Base-by-base conservation (phyloP, 1,140 invertebrate species). In the Ptiloglossa arizonensis region DNA sequence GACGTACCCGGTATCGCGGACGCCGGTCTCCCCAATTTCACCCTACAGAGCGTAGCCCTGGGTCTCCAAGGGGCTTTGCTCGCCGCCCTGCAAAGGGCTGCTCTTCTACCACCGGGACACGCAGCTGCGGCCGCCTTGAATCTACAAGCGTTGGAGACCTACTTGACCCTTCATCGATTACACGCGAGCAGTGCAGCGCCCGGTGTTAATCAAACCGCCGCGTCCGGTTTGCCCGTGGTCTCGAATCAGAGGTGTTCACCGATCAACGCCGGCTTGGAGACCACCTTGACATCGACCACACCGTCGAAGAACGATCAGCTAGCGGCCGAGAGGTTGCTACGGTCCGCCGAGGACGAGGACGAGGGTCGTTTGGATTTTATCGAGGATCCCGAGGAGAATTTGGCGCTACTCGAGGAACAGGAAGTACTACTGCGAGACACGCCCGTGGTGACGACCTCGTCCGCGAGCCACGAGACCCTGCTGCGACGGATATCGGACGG, bases 91-190 rank as follows among this genome's bases (percentile, higher is more conserved):
- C 96, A 96, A 84, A 95, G 96, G 86, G 95, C 96, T 0, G 96
- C 96, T 0, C 90, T 97, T 8, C 88, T 97, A 69, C 96, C 96
- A 0, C 95, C 95, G 0, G 96, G 96, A 79, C 96, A 96, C 1
- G 95, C 96, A 1, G 96, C 96, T 2, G 96, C 96, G 1, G 95
- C 96, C 6, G 96, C 96, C 0, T 91, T 97, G 5, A 97, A 97
- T 90, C 93, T 97, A 6, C 96, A 97, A 91, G 96, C 96, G 4
- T 89, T 97, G 46, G 96, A 97, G 92, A 97, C 96, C 35, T 97
- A 97, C 91, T 93, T 97, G 87, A 96, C 96, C 17, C 91, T 97
- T 46, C 96, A 97, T 91, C 94, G 96, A 74, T 92, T 97, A 29
- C 91, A 92, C 54, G 90, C 89, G 1, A 91, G 87, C 64, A 90